Conservation (phyloP, 2,113 vertebrate species). For the Hemichromis elongatus region DNA sequence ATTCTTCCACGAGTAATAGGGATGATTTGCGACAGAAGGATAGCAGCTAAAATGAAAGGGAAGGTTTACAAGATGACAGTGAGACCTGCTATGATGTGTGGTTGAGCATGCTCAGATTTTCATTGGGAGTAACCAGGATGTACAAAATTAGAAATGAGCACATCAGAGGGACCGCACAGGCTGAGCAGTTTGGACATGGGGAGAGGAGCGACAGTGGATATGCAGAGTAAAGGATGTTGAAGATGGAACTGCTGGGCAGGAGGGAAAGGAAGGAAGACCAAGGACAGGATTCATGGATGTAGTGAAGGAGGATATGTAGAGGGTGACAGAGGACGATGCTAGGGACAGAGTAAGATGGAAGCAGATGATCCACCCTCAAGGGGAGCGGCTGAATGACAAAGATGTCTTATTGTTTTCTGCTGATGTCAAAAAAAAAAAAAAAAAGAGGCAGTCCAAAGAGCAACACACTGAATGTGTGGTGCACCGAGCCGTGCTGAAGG, state of each 20-base stretch:
- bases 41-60: neutral
- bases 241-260: neutral
- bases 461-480: neutral
- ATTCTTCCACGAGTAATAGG: neutral
- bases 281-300: neutral
- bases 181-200: neutral
- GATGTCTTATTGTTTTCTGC: neutral
- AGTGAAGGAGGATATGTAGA: neutral
- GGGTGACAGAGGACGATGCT: neutral
- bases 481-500: conserved; percentile 7
- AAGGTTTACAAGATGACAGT: neutral
- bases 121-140: neutral
- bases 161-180: no score
- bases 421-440: conserved; percentile 20
- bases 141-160: neutral
- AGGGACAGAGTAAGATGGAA: neutral
- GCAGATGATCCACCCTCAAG: neutral
- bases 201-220: neutral
- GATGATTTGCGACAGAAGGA: neutral
- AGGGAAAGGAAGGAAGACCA: neutral
- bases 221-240: neutral
- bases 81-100: neutral
- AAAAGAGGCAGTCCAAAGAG: neutral
- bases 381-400: neutral
- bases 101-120: neutral